phyloP scores from a whole-genome alignment of 2,113 vertebrate species.

The Falcunculus frontatus region DNA sequence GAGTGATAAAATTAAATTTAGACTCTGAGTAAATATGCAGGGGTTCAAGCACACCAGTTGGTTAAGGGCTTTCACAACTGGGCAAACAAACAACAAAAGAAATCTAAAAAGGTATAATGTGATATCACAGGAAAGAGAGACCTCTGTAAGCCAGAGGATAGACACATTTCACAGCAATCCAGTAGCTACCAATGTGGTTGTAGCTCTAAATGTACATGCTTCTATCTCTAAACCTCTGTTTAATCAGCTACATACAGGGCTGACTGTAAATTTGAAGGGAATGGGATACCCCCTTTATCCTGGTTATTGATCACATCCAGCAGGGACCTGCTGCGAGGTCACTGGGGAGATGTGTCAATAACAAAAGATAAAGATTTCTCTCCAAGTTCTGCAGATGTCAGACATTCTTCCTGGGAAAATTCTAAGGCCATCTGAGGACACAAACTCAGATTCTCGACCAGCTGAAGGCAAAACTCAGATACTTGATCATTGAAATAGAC shows the following conservation, averaged over 20 bases:
- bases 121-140: background rate
- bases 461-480: background rate
- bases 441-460: background rate
- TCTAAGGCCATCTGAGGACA: background rate
- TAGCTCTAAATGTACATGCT: background rate
- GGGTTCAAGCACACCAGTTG: background rate
- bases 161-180: background rate
- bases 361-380: background rate
- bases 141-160: background rate
- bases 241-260: background rate
- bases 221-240: background rate
- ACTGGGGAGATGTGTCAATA: background rate
- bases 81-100: background rate
- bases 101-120: background rate
- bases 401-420: background rate
- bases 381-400: background rate
- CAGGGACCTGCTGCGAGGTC: background rate
- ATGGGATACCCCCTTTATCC: no score
- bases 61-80: background rate
- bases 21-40: background rate
- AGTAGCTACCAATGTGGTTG: background rate
- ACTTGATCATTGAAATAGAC: background rate
- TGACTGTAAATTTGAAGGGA: background rate
- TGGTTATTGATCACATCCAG: background rate
- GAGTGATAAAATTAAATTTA: slow-evolving; percentile 33